Percentiles rank a stretch among this genome's conserved stretches.
phyloP scores from a whole-genome alignment of 2,888 invertebrate genomes.

The Muschampia plurimacula region DNA sequence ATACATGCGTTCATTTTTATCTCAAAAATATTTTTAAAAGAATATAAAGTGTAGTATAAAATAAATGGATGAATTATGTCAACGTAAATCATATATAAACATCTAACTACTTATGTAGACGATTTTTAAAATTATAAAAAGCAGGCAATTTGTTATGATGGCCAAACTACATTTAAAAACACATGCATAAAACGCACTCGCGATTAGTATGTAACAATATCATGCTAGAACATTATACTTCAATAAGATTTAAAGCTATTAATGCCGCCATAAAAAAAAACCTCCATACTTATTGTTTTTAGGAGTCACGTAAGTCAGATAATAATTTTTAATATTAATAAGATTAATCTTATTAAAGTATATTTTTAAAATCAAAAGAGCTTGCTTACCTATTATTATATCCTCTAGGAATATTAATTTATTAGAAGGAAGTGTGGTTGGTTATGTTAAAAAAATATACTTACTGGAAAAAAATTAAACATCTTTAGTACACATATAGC shows the following conservation, averaged over 20 bases:
- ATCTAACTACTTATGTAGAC: neutral
- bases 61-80: neutral
- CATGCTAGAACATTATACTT: slow-evolving; percentile 36
- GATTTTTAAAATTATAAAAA: neutral
- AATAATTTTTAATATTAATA: neutral
- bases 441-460: slow-evolving; percentile 56
- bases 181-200: neutral
- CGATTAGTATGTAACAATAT: neutral
- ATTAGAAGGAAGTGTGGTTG: slow-evolving; percentile 65
- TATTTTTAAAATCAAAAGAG: slow-evolving; percentile 56
- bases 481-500: slow-evolving; percentile 82
- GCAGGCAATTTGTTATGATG: neutral
- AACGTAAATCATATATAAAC: neutral
- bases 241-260: slow-evolving; percentile 43
- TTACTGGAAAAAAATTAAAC: slow-evolving; percentile 82
- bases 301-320: no score
- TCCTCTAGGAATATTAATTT: slow-evolving; percentile 60
- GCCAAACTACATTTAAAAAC: neutral
- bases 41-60: neutral
- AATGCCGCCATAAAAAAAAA: neutral
- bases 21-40: neutral
- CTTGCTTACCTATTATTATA: slow-evolving; percentile 72
- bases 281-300: no score
- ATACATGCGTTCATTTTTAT: neutral
- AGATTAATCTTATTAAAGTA: slow-evolving; percentile 61